Percentiles rank a stretch among this genome's conserved stretches.
phyloP scores from a whole-genome alignment of 1,140 invertebrate genomes.

The Arctopsyche grandis region DNA sequence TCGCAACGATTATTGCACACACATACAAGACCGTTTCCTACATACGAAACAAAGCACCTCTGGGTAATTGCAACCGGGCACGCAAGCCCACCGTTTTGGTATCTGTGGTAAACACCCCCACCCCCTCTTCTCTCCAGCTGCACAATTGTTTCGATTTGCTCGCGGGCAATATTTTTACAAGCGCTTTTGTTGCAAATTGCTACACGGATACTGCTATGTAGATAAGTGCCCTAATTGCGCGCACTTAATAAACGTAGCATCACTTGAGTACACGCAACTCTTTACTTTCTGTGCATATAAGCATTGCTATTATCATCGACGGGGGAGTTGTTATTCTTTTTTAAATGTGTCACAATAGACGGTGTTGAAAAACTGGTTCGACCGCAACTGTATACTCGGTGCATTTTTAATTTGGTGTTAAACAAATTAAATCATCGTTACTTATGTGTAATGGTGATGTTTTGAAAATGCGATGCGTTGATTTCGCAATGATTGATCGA shows the following conservation, averaged over 20 bases:
- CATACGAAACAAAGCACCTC: not conserved
- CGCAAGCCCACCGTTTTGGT: slow-evolving; percentile 33
- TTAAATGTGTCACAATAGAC: no score
- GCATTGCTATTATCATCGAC: no score
- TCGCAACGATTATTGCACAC: not conserved
- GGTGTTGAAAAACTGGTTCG: no score
- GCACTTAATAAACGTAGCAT: not conserved
- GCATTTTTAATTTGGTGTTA: slow-evolving; percentile 5
- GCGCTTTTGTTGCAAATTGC: slow-evolving; percentile 1
- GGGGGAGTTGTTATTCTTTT: no score
- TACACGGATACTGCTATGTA: not conserved
- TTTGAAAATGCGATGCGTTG: no score
- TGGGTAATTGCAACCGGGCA: slow-evolving; percentile 23
- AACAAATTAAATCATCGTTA: no score
- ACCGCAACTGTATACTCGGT: not conserved
- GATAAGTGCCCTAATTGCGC: slow-evolving; percentile 16
- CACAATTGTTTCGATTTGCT: slow-evolving; percentile 11
- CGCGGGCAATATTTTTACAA: not conserved
- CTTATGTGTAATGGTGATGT: no score
- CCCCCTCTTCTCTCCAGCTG: not conserved
- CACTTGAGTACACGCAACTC: not conserved
- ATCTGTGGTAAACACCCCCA: not conserved
- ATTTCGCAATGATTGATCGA: no score
- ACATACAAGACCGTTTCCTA: not conserved
- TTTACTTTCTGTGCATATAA: not conserved